Conservation (phyloP, 2,113 vertebrate genomes). For the Genyomyrus donnyi region DNA sequence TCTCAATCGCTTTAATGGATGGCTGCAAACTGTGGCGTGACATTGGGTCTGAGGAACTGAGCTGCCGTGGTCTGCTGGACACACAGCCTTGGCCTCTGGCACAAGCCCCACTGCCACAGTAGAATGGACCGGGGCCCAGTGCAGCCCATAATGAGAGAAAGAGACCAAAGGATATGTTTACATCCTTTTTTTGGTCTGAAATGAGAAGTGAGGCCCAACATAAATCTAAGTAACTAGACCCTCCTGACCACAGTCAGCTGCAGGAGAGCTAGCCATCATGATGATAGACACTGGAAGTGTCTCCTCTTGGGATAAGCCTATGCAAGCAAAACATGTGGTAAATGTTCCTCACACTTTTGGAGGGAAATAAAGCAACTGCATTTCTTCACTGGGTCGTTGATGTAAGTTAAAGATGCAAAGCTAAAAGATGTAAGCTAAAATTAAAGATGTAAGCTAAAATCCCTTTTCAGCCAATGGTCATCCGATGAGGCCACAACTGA, state of each 20-base stretch:
- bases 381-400: not conserved
- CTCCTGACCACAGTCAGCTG: not conserved
- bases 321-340: not conserved
- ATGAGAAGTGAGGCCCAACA: not conserved
- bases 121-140: not conserved
- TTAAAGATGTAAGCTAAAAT: not conserved
- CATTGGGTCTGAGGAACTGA: not conserved
- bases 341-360: not conserved
- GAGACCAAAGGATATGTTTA: slow-evolving; percentile 9
- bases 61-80: not conserved
- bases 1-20: not conserved
- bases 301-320: not conserved
- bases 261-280: not conserved
- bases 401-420: not conserved
- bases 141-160: not conserved
- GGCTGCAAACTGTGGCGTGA: not conserved
- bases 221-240: slow-evolving; percentile 13
- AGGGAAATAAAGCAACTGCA: not conserved
- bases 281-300: not conserved
- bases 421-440: no score
- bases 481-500: not conserved
- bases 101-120: not conserved
- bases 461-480: not conserved
- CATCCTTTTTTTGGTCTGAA: not conserved
- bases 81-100: not conserved